Percentiles rank a stretch among this genome's conserved stretches.
These are phyloP conservation scores for Anorthoa munda DNA, from an alignment of 2,888 invertebrate genomes.

Conservation along the genomic window DNA sequence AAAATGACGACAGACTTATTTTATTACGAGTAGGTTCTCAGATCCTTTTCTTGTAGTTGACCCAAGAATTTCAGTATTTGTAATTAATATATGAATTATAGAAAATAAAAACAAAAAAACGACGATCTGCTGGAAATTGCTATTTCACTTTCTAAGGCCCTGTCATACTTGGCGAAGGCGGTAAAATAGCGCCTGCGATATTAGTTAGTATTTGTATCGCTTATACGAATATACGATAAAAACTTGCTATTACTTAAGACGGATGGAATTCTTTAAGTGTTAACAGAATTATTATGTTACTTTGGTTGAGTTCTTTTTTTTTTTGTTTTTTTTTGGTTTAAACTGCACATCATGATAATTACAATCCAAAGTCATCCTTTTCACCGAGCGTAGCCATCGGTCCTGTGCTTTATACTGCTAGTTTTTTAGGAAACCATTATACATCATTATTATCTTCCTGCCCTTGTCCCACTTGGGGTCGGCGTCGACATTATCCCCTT, in stretches of 20 bases:
- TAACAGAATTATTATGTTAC: neutral
- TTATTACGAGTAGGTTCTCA: neutral
- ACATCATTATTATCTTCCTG: too few species aligned
- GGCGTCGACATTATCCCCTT: too few species aligned
- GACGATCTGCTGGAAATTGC: constrained; percentile 12
- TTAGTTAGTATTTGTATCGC: neutral
- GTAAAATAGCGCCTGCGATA: constrained; percentile 31
- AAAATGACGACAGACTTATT: neutral
- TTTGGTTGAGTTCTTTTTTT: too few species aligned
- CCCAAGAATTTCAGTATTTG: too few species aligned
- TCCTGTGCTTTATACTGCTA: neutral
- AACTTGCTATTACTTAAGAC: neutral
- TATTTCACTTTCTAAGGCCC: constrained; percentile 20
- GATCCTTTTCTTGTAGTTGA: neutral
- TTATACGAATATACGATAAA: neutral
- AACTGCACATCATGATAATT: too few species aligned
- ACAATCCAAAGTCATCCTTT: too few species aligned
- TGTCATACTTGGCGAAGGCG: neutral
- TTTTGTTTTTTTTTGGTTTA: too few species aligned
- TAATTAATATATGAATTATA: too few species aligned
- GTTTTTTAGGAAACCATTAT: neutral
- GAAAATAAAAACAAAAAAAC: too few species aligned
- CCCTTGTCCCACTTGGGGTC: too few species aligned
- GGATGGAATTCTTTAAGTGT: neutral
- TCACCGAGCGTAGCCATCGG: neutral